phyloP scores from a whole-genome alignment of 2,888 invertebrate species.

The Clunio marinus region DNA sequence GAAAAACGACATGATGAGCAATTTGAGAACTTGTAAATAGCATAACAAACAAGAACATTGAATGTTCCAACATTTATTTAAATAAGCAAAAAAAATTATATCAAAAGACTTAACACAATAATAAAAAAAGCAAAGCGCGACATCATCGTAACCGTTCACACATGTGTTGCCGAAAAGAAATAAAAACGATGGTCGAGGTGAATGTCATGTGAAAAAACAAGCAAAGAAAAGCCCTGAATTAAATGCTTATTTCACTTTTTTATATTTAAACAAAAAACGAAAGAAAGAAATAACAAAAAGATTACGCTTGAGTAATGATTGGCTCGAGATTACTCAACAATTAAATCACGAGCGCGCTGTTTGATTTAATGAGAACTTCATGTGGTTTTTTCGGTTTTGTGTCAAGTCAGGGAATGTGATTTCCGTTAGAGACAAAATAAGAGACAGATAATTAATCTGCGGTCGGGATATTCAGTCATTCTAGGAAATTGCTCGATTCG shows the following conservation, averaged over 20 bases:
- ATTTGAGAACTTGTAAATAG: too few relatives aligned
- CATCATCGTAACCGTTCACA: background rate
- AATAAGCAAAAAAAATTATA: too few relatives aligned
- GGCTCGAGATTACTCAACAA: background rate
- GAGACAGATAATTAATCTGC: background rate
- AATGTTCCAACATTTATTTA: too few relatives aligned
- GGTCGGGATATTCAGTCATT: background rate
- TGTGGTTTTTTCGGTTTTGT: background rate
- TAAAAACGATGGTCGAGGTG: constrained; percentile 20
- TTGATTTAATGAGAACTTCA: background rate
- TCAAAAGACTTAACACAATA: too few relatives aligned
- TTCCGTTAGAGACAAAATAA: constrained; percentile 27
- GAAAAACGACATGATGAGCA: too few relatives aligned
- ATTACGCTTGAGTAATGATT: background rate
- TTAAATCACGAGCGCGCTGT: background rate
- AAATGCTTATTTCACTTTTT: background rate
- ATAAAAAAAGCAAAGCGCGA: background rate
- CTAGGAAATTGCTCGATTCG: constrained; percentile 12
- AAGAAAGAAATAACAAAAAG: too few relatives aligned
- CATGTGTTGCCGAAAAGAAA: background rate
- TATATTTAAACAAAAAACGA: background rate
- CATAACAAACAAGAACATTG: too few relatives aligned
- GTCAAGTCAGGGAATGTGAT: background rate
- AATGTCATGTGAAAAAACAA: constrained; percentile 26
- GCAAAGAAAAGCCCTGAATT: constrained; percentile 14